phyloP scores from a whole-genome alignment of 2,113 vertebrate species.

The Myotis davidii region DNA sequence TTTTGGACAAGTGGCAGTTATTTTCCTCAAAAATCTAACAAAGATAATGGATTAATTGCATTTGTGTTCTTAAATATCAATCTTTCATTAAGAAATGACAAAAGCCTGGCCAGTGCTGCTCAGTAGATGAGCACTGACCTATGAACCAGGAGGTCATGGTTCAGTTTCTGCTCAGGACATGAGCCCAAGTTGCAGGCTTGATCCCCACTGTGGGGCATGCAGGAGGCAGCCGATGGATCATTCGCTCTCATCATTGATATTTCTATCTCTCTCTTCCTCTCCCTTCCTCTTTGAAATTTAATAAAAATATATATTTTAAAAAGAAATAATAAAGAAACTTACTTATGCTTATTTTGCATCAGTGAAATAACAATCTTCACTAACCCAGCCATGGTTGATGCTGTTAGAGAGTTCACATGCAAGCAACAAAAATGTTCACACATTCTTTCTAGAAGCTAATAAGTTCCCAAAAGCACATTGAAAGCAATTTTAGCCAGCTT shows the following conservation, averaged over 20 bases:
- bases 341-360: background rate
- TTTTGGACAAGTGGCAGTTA: background rate
- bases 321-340: background rate
- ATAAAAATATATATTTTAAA: no score
- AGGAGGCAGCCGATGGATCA: no score
- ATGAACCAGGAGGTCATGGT: no score
- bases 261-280: no score
- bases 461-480: background rate
- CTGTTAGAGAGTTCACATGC: background rate
- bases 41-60: background rate
- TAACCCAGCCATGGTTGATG: background rate
- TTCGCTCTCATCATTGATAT: no score
- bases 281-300: no score
- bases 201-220: no score
- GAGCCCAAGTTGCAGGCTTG: no score
- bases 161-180: no score
- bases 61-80: background rate
- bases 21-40: background rate
- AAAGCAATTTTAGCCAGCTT: conserved; percentile 10
- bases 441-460: background rate
- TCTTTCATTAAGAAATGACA: background rate
- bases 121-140: no score
- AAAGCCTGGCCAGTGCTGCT: no score
- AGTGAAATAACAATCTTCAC: background rate
- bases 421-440: background rate